Evolutionary conservation across 2,113 vertebrate species (phyloP).

Genomic region (Sterrhoptilus dennistouni): DNA sequence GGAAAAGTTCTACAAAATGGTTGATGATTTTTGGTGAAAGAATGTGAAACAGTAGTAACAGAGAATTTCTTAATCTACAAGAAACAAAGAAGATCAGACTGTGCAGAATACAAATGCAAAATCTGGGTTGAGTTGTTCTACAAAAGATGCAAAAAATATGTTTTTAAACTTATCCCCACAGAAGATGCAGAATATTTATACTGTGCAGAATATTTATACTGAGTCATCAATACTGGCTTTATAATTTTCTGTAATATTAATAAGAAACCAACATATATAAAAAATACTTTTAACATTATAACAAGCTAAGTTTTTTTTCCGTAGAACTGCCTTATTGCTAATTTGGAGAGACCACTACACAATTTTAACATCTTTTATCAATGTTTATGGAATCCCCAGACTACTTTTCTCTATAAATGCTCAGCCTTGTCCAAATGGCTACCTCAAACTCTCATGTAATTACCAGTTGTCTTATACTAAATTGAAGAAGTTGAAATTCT

Average conservation of each 20-base stretch:
- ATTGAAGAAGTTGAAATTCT: conserved; percentile 6
- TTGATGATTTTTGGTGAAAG: not conserved
- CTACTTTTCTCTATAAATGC: not conserved
- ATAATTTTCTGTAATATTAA: not conserved
- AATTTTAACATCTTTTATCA: not conserved
- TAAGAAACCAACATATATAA: not conserved
- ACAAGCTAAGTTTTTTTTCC: not conserved
- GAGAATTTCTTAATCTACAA: not conserved
- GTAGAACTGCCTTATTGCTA: not conserved
- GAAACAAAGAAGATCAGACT: not conserved
- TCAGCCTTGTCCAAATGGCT: not conserved
- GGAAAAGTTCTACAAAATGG: not conserved
- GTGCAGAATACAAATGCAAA: not conserved
- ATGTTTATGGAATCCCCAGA: not conserved
- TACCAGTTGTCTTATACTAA: not conserved
- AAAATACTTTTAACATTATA: not conserved
- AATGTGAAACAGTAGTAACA: not conserved
- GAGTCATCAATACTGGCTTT: not conserved
- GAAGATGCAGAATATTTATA: not conserved
- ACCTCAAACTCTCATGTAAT: not conserved
- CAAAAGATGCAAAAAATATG: not conserved
- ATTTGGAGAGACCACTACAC: not conserved
- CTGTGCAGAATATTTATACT: not conserved
- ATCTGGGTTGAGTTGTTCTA: not conserved
- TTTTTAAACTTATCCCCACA: not conserved